These are phyloP conservation scores for Mystacornis crossleyi DNA, from an alignment of 2,113 vertebrate genomes.

Conservation along the genomic window DNA sequence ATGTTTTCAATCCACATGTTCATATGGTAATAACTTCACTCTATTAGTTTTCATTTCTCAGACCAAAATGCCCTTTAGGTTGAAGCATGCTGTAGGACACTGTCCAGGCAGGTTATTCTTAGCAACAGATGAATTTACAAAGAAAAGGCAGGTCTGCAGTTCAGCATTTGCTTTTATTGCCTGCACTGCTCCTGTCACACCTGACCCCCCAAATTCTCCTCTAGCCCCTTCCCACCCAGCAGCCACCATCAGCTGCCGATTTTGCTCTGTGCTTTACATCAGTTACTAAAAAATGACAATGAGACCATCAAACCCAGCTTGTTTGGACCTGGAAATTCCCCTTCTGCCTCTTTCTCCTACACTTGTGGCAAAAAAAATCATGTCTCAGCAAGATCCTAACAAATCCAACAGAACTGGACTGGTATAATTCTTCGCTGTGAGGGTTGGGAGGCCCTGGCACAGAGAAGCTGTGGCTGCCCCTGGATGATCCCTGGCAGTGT, in stretches of 20 bases:
- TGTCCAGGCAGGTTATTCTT: slow-evolving; percentile 61
- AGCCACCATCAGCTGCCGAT: neutral
- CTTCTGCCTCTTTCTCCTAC: neutral
- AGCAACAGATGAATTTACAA: slow-evolving; percentile 27
- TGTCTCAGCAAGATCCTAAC: neutral
- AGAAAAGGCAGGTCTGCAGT: neutral
- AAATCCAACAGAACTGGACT: neutral
- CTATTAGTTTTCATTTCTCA: slow-evolving; percentile 53
- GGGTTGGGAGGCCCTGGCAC: neutral
- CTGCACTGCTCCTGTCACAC: accelerated
- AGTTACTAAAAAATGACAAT: neutral
- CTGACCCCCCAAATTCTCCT: neutral
- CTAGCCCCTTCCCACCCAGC: neutral
- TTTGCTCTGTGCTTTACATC: neutral
- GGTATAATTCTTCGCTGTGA: neutral
- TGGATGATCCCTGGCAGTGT: neutral
- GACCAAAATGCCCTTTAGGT: slow-evolving; percentile 46
- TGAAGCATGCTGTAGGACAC: slow-evolving; percentile 21
- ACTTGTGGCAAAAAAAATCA: accelerated
- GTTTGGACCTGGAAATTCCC: neutral
- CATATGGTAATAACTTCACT: slow-evolving; percentile 71
- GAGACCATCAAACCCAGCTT: neutral
- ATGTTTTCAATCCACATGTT: slow-evolving; percentile 79
- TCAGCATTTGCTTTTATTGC: neutral
- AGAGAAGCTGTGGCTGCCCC: neutral